Evolutionary conservation across 2,888 invertebrate species (phyloP), one percentile per base, ranked within the genome.

Genomic region (Erebia aethiops): DNA sequence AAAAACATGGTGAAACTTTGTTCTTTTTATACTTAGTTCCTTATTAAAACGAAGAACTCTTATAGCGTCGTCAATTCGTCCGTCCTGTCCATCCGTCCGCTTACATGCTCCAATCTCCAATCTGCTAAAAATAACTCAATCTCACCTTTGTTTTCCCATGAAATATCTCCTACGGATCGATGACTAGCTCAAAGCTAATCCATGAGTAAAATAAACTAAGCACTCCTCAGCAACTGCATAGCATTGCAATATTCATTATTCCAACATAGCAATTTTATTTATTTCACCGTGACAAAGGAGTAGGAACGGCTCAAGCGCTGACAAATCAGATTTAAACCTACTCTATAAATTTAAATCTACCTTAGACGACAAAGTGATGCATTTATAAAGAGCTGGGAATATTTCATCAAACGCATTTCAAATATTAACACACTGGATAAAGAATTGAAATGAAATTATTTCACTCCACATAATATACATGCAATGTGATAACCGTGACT

Each of bases 311-410:
- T 21, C 16, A 61, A 18, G 46, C 61, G 43, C 2, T 18, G 18
- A 49, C 62, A 49, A 21, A 49, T 46, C 62, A 8, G 11, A 2
- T 49, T 13, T 49, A 21, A 21, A 43, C 16, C 16, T 5, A 46
- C 61, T 62, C 46, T 61, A 46, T 61, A 49, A 49, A 46, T 21
- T 14, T 62, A 62, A 49, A 43, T 13, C 18, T 43, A 62, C 11
- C 16, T 18, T 11, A 16, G 21, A 61, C 13, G 46, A 18, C 46
- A 58, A 58, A 60, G 46, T 46, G 16, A 5, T 43, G 61, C 46
- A 9, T 2, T 21, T 8, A 61, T 21, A 18, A 49, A 46, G 46
- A 49, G 21, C 62, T 1, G 1, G 16, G 21, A 49, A 49, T 35
- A 35, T 35, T 21, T 14, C 14, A n/a, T n/a, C 7, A n/a, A 51